phyloP scores from a whole-genome alignment of 2,888 invertebrate genomes.

The Deilephila elpenor region DNA sequence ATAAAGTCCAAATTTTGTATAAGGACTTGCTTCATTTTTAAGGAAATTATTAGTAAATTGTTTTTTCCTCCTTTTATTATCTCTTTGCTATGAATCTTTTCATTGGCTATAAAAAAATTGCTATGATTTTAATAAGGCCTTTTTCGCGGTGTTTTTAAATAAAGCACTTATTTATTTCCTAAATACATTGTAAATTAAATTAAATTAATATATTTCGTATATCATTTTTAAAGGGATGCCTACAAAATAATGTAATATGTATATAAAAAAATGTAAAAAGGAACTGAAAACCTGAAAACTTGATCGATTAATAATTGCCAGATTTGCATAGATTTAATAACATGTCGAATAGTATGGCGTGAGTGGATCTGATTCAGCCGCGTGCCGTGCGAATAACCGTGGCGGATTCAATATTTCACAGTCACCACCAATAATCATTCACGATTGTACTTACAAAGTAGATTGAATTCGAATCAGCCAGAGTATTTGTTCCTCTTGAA shows the following conservation, averaged over 20 bases:
- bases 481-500: conserved; percentile 14
- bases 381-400: conserved; percentile 71
- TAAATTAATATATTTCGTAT: too few relatives aligned
- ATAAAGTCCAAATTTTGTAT: too few relatives aligned
- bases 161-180: too few relatives aligned
- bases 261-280: not conserved
- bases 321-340: conserved; percentile 37
- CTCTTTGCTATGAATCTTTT: too few relatives aligned
- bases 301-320: conserved; percentile 28
- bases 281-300: not conserved
- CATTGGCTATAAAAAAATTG: too few relatives aligned
- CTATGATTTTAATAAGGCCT: too few relatives aligned
- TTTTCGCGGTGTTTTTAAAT: too few relatives aligned
- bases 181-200: too few relatives aligned
- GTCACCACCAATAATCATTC: conserved; percentile 74
- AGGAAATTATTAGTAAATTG: too few relatives aligned
- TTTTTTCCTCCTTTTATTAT: too few relatives aligned
- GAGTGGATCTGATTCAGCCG: conserved; percentile 62
- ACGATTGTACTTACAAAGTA: conserved; percentile 68
- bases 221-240: not conserved
- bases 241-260: not conserved
- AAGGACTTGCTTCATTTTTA: too few relatives aligned
- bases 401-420: conserved; percentile 77
- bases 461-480: conserved; percentile 63
- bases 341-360: conserved; percentile 52